phyloP scores from a whole-genome alignment of 1,140 invertebrate genomes.

The Drosophila busckii region DNA sequence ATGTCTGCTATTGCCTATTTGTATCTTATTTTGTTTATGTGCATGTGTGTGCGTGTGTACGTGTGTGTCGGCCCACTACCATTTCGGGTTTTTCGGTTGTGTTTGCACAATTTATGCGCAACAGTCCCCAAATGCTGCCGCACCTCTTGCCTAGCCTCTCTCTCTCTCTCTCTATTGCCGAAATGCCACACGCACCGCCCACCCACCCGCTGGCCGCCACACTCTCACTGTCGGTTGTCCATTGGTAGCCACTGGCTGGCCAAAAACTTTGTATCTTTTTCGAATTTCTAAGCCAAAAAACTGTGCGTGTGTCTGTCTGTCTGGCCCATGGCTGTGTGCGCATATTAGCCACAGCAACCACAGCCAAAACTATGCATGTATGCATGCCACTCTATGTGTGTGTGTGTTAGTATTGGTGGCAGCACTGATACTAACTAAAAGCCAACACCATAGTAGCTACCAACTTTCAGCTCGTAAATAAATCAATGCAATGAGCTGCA shows the following conservation, averaged over 20 bases:
- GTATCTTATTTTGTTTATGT: conserved; percentile 40
- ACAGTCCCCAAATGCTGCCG: conserved; percentile 28
- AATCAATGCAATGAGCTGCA: conserved; percentile 41
- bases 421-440: conserved; percentile 52
- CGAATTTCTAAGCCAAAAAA: conserved; percentile 55
- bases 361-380: conserved; percentile 41
- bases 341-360: conserved; percentile 62
- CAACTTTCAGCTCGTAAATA: conserved; percentile 41
- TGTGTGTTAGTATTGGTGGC: conserved; percentile 15
- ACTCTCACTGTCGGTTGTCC: conserved; percentile 6
- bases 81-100: conserved; percentile 47
- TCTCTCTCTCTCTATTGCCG: no score
- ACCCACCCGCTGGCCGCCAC: conserved; percentile 1
- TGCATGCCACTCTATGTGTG: not conserved
- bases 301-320: conserved; percentile 38
- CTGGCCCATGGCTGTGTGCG: no score
- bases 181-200: conserved; percentile 7
- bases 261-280: conserved; percentile 45
- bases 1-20: conserved; percentile 32
- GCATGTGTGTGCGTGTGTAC: conserved; percentile 21
- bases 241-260: conserved; percentile 28
- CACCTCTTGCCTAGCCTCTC: no score
- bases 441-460: conserved; percentile 50
- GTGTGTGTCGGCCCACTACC: conserved; percentile 32
- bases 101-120: conserved; percentile 66